Conservation (phyloP, 2,888 invertebrate genomes). For the Synergus umbraculus region DNA sequence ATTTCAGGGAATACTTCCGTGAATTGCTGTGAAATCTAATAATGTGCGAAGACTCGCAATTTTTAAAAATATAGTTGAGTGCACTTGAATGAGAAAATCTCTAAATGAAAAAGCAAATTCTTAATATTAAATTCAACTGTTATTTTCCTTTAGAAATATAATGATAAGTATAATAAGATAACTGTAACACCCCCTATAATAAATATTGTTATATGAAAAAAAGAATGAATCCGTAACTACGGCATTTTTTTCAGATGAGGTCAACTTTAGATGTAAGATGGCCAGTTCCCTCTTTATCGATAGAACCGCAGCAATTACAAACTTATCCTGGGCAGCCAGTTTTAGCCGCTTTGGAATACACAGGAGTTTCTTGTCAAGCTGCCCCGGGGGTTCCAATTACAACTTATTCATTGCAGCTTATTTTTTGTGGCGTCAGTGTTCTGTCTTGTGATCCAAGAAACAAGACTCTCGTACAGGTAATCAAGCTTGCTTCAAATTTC, state of each 20-base stretch:
- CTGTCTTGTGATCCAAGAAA: conserved; percentile 84
- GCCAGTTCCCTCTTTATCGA: conserved; percentile 86
- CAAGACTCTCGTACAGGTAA: conserved; percentile 78
- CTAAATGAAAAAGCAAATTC: neutral
- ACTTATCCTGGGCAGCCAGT: conserved; percentile 89
- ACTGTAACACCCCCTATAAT: neutral
- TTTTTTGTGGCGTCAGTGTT: conserved; percentile 88
- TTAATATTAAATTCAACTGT: neutral
- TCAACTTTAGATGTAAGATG: conserved; percentile 87
- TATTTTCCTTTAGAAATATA: neutral
- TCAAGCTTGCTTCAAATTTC: neutral
- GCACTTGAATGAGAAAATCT: neutral
- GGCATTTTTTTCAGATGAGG: conserved; percentile 60
- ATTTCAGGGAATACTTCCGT: conserved; percentile 34
- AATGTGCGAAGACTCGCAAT: conserved; percentile 36
- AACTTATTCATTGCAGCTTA: conserved; percentile 83
- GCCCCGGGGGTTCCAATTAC: conserved; percentile 78
- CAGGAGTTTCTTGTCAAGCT: conserved; percentile 83
- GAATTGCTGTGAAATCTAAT: conserved; percentile 35
- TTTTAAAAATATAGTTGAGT: neutral
- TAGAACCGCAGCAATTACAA: conserved; percentile 87
- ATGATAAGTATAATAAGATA: neutral
- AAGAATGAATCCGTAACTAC: neutral
- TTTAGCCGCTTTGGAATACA: conserved; percentile 86
- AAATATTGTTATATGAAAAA: neutral